Evolutionary conservation across 2,113 vertebrate genomes (phyloP), one percentile per base, ranked within the genome.

Genomic region (Lontra canadensis): DNA sequence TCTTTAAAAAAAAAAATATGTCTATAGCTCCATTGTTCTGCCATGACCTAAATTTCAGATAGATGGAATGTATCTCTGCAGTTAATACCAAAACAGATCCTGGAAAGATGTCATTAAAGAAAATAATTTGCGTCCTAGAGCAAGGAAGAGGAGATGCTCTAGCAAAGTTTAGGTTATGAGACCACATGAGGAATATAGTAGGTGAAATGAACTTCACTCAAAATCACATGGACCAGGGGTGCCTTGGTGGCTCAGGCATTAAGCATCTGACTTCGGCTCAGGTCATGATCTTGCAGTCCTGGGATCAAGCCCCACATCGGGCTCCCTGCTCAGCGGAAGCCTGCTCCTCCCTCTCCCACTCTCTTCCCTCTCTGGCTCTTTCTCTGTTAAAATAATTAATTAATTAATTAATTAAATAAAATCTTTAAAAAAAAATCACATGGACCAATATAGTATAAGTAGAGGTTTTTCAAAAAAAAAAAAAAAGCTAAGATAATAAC

Each of bases 251-350:
- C 49, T 52, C 52, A 55, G 52, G 17, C 52, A 18, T 55, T 55
- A 55, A 55, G 52, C 52, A 1, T 18, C 52, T 55, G 52, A 17
- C 52, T 55, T 18, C 1, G 1, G 17, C 52, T 55, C 17, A 55
- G 52, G 52, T 55, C 52, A 55, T 55, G 52, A 55, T 55, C 52
- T 17, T 55, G 52, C 17, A 5, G 52, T 55, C 52, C 52, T 55
- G 5, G 17, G 15, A 18, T 55, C 52, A 55, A 55, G 17, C 17
- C 17, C 52, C 6, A 0, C 52, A 55, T 55, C 0, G 5, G 52
- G 52, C 52, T 55, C 52, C 52, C 17, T 55, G 17, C 14, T 17
- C 49, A 52, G 14, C 4, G 4, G 49, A 52, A 52, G 49, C 49
- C 49, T 52, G 49, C 4, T 52, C 15, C 49, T 52, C 49, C 49